phyloP scores from a whole-genome alignment of 2,113 vertebrate species.

The Ammospiza caudacuta region DNA sequence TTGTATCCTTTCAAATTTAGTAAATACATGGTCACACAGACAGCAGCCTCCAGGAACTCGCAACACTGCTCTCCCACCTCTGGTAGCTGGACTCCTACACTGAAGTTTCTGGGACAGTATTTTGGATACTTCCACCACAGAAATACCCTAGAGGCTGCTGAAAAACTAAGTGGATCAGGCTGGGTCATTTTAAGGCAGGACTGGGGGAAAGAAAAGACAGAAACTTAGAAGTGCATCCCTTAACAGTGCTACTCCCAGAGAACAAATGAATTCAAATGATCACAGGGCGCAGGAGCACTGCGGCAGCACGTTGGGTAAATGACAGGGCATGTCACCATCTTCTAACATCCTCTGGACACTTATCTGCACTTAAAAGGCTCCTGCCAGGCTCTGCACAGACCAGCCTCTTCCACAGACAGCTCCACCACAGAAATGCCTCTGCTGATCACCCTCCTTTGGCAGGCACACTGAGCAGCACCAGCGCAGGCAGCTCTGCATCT shows the following conservation, averaged over 20 bases:
- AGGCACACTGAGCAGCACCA: neutral
- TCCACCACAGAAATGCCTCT: too few relatives aligned
- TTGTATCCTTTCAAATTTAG: neutral
- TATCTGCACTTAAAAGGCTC: neutral
- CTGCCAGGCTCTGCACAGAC: too few relatives aligned
- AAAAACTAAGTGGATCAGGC: accelerated
- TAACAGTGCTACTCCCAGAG: neutral
- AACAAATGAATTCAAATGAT: neutral
- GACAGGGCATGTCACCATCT: neutral
- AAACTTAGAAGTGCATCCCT: neutral
- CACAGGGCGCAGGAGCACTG: neutral
- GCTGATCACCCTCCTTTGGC: too few relatives aligned
- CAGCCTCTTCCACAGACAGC: too few relatives aligned
- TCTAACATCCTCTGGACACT: neutral
- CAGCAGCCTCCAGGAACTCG: neutral
- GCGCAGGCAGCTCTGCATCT: neutral
- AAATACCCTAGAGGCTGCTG: neutral
- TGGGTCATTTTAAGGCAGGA: neutral
- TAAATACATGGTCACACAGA: accelerated
- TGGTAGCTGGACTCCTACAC: neutral
- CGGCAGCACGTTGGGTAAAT: accelerated
- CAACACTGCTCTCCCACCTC: neutral
- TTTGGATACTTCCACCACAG: neutral
- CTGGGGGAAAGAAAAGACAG: neutral
- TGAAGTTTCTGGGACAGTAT: neutral